Evolutionary conservation across 2,113 vertebrate species (phyloP).

Genomic region (Benitochromis conjunctus): DNA sequence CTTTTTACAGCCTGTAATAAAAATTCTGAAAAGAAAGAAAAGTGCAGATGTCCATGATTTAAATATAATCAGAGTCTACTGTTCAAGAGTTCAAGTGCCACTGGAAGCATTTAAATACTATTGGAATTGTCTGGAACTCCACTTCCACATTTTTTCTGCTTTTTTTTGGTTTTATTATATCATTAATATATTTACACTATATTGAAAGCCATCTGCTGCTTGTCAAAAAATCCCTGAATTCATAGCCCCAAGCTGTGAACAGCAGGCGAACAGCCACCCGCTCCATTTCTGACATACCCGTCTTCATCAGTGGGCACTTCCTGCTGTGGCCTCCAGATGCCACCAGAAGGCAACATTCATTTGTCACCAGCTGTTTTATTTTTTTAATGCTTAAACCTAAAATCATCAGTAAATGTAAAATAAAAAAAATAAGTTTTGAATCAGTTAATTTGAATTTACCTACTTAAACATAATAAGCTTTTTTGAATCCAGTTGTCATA

Average conservation of each 20-base stretch:
- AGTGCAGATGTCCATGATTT: not conserved
- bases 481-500: too few species aligned
- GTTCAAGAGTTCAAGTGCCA: not conserved
- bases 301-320: not conserved
- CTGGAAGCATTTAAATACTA: not conserved
- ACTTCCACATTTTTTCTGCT: not conserved
- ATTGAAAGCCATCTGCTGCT: not conserved
- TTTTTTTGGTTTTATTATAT: fast-evolving
- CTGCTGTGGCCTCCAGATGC: not conserved
- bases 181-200: not conserved
- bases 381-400: too few species aligned
- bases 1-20: not conserved
- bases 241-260: not conserved
- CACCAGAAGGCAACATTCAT: not conserved
- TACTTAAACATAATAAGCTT: not conserved
- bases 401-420: not conserved
- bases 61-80: not conserved
- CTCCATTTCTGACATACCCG: not conserved
- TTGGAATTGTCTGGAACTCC: not conserved
- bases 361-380: not conserved
- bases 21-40: not conserved
- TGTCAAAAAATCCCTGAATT: not conserved
- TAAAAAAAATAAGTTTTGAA: not conserved
- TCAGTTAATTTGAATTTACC: not conserved
- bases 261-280: not conserved